A percentile compares a stretch with the other conserved stretches of the same genome.
phyloP scores from a whole-genome alignment of 2,113 vertebrate species.

The Engraulis encrasicolus region DNA sequence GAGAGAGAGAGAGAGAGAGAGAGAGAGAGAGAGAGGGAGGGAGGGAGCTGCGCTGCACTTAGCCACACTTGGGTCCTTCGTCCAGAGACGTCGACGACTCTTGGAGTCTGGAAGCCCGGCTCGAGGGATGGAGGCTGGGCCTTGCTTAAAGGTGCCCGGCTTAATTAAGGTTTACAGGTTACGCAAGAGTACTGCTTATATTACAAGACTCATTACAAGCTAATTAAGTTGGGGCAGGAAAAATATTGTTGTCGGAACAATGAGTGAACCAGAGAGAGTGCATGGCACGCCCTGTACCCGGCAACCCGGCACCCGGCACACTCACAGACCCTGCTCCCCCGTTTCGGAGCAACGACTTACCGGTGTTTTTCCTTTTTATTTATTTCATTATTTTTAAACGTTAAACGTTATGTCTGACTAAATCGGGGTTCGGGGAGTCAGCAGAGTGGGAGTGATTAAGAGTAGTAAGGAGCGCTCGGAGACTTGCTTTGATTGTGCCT shows the following conservation, averaged over 20 bases:
- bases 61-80: conserved; percentile 40
- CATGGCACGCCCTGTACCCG: conserved; percentile 48
- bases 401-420: conserved; percentile 36
- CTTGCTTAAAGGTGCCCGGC: conserved; percentile 69
- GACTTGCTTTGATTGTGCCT: conserved; percentile 61
- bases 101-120: conserved; percentile 56
- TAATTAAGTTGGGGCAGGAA: conserved; percentile 68
- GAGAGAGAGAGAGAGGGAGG: no score
- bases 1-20: no score
- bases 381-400: no score
- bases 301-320: no score
- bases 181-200: conserved; percentile 68
- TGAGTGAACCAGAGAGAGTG: conserved; percentile 63
- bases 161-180: conserved; percentile 79
- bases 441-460: conserved; percentile 54
- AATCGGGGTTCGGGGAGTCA: conserved; percentile 42
- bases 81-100: conserved; percentile 37
- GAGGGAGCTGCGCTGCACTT: no score
- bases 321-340: no score
- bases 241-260: conserved; percentile 72
- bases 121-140: conserved; percentile 38
- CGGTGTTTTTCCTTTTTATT: not conserved
- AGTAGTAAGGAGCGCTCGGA: conserved; percentile 59
- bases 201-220: conserved; percentile 74
- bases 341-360: conserved; percentile 17